phyloP scores from a whole-genome alignment of 2,888 invertebrate species.

The Seira sanloemensis region DNA sequence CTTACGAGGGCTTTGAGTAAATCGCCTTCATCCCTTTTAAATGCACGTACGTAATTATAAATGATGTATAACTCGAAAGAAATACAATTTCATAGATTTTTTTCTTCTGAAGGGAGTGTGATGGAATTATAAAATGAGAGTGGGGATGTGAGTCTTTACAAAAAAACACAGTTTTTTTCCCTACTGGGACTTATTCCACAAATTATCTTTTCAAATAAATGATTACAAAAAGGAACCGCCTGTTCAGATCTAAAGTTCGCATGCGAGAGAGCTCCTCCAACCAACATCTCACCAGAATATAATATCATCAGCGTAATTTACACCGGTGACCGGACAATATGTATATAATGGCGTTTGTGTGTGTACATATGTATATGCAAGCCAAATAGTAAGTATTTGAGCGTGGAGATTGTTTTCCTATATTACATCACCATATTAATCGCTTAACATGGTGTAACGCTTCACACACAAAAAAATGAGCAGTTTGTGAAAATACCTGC shows the following conservation, averaged over 20 bases:
- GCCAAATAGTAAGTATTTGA: background rate
- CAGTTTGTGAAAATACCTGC: background rate
- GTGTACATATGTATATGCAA: background rate
- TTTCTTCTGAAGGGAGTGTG: background rate
- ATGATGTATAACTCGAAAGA: constrained; percentile 4
- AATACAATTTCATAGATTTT: background rate
- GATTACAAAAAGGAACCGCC: constrained; percentile 62
- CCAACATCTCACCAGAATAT: no score
- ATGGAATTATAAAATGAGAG: no score
- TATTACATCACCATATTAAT: constrained; percentile 39
- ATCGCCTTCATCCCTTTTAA: background rate
- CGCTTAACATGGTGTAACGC: constrained; percentile 30
- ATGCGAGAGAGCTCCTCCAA: no score
- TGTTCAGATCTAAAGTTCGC: background rate
- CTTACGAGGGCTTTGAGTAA: background rate
- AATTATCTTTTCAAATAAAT: constrained; percentile 65
- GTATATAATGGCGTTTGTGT: no score
- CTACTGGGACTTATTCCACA: no score
- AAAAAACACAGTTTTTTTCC: no score
- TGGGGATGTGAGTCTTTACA: no score
- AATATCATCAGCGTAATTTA: constrained; percentile 46
- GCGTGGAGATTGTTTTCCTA: background rate
- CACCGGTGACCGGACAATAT: constrained; percentile 45
- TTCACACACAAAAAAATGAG: background rate
- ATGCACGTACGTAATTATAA: constrained; percentile 25